Percentiles rank a stretch among this genome's conserved stretches.
phyloP scores from a whole-genome alignment of 2,113 vertebrate genomes.

The Alexandromys fortis region DNA sequence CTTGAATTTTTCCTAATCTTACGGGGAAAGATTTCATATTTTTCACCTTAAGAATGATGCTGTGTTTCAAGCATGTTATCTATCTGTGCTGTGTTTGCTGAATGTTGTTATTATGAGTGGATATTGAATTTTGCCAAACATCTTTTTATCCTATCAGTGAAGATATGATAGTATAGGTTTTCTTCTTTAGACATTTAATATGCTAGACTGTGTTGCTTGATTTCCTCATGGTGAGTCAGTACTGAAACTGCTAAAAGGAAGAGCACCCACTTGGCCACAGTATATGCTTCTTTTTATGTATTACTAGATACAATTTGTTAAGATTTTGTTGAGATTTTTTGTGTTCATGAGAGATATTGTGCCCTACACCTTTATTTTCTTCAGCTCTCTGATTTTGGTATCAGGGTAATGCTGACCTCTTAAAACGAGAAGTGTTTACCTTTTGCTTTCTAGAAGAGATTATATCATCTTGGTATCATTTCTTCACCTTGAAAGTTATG shows the following conservation, averaged over 20 bases:
- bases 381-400: neutral
- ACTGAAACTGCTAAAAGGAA: neutral
- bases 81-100: conserved; percentile 8
- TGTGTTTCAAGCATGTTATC: neutral
- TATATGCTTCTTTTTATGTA: neutral
- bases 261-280: neutral
- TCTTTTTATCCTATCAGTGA: neutral
- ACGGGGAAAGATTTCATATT: neutral
- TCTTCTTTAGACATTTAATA: conserved; percentile 32
- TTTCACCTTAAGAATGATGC: conserved; percentile 13
- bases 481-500: conserved; percentile 25
- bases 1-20: neutral
- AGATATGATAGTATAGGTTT: neutral
- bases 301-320: conserved; percentile 15
- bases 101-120: neutral
- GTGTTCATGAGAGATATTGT: neutral
- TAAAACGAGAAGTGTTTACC: conserved; percentile 1
- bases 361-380: neutral
- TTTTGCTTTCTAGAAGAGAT: conserved; percentile 14
- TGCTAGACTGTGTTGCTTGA: neutral
- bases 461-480: neutral
- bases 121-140: conserved; percentile 29
- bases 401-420: conserved; percentile 1
- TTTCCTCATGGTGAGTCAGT: neutral
- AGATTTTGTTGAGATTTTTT: neutral